Percentiles rank a stretch among this genome's conserved stretches.
Conservation (phyloP, 64 coral and sea anemone genomes). For the Exaiptasia diaphana region DNA sequence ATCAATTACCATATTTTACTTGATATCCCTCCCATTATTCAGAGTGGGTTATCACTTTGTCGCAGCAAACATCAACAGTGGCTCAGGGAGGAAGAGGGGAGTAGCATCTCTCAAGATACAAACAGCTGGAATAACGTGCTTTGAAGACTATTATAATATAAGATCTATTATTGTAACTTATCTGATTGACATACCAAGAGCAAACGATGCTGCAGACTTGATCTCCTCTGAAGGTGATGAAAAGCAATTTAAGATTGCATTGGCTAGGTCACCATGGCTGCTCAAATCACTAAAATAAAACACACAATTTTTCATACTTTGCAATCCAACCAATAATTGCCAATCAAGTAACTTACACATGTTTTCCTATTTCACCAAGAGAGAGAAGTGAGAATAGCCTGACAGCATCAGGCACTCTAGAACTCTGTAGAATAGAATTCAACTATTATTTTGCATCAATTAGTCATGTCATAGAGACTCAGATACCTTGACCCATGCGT, state of each 20-base stretch:
- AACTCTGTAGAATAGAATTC: slow-evolving; percentile 43
- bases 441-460: background rate
- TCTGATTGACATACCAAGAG: slow-evolving; percentile 82
- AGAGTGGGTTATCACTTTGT: too few relatives aligned
- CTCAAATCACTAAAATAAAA: slow-evolving; percentile 80
- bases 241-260: slow-evolving; percentile 88
- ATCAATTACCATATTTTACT: too few relatives aligned
- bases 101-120: background rate
- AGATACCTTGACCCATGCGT: too few relatives aligned
- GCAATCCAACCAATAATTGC: background rate
- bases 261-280: slow-evolving; percentile 69
- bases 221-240: slow-evolving; percentile 95
- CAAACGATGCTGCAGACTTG: slow-evolving; percentile 95
- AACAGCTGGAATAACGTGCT: background rate
- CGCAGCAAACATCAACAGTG: too few relatives aligned
- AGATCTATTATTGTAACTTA: too few relatives aligned
- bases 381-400: slow-evolving; percentile 85
- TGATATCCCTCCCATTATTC: too few relatives aligned
- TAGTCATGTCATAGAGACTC: too few relatives aligned
- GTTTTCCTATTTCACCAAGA: slow-evolving; percentile 92
- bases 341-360: slow-evolving; percentile 84
- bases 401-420: slow-evolving; percentile 79
- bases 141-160: background rate
- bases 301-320: background rate
- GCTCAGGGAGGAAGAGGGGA: background rate